Conservation (phyloP, 2,797 vertebrate species). For the Halcyon badia region DNA sequence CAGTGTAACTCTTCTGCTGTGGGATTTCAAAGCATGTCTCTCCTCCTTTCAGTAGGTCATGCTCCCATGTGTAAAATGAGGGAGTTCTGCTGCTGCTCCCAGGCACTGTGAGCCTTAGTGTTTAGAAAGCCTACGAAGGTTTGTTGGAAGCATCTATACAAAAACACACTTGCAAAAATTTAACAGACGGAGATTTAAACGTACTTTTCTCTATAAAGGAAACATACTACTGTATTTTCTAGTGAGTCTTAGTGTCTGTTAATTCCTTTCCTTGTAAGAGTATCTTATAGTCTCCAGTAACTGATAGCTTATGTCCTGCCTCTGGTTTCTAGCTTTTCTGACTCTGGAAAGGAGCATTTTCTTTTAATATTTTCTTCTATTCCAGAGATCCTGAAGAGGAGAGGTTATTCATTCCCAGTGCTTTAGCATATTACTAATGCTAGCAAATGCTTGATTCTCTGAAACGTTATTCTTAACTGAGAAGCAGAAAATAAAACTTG, state of each 20-base stretch:
- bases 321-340: background rate
- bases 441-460: background rate
- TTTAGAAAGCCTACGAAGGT: background rate
- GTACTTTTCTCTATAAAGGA: background rate
- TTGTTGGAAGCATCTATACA: background rate
- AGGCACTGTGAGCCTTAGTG: background rate
- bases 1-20: accelerated
- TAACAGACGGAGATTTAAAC: background rate
- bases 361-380: background rate
- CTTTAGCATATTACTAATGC: background rate
- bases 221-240: background rate
- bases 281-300: background rate
- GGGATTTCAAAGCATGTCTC: background rate
- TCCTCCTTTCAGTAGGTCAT: background rate
- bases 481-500: background rate
- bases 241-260: background rate
- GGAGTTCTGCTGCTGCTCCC: background rate
- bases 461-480: background rate
- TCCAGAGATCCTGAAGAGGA: background rate
- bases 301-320: background rate
- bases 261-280: background rate
- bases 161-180: background rate
- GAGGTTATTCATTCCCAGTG: background rate
- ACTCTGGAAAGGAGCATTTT: background rate
- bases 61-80: accelerated